These are phyloP conservation scores for Protomyctophum bolini DNA, from an alignment of 2,113 vertebrate genomes.

Conservation along the genomic window DNA sequence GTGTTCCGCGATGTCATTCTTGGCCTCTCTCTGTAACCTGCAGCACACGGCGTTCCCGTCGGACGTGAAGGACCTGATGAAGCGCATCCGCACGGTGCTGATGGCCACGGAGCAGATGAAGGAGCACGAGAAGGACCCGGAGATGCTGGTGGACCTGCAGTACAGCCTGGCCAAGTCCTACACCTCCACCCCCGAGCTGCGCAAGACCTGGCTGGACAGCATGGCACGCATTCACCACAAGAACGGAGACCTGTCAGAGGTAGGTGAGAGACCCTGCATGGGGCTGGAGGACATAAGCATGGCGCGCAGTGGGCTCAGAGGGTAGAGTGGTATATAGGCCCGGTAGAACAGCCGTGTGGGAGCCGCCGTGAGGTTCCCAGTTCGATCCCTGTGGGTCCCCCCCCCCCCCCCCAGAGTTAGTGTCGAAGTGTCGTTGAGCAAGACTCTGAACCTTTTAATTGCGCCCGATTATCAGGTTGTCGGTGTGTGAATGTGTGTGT, in stretches of 20 bases:
- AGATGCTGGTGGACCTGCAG: conserved; percentile 98
- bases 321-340: too few species aligned
- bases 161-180: conserved; percentile 98
- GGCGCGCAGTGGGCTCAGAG: not conserved
- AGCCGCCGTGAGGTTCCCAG: too few species aligned
- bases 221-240: conserved; percentile 98
- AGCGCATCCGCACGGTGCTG: conserved; percentile 94
- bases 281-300: too few species aligned
- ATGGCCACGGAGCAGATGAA: conserved; percentile 99
- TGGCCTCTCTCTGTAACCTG: not conserved
- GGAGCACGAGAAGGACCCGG: conserved; percentile 95
- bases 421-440: too few species aligned
- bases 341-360: too few species aligned
- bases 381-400: too few species aligned
- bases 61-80: conserved; percentile 96
- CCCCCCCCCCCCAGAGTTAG: too few species aligned
- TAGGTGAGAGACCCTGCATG: conserved; percentile 38
- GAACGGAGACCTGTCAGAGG: conserved; percentile 96
- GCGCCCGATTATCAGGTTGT: too few species aligned
- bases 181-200: conserved; percentile 94
- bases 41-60: conserved; percentile 95
- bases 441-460: too few species aligned
- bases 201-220: conserved; percentile 98
- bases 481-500: too few species aligned
- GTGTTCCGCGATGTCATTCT: too few species aligned